Conservation (phyloP, 1,140 invertebrate species). For the Drosophila baimaii region DNA sequence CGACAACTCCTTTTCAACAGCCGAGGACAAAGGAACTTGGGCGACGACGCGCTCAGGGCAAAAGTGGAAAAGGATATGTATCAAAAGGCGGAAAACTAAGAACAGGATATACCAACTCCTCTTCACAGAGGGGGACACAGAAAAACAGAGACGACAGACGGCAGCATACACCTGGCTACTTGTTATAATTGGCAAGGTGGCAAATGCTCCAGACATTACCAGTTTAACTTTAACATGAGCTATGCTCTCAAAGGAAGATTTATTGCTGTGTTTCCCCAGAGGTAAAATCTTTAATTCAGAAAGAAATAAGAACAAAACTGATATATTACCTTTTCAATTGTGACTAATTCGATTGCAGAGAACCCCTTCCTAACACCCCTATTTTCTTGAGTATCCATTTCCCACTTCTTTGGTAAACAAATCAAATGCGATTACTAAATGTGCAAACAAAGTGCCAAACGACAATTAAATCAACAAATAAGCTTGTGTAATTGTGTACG, state of each 20-base stretch:
- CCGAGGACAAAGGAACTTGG: constrained; percentile 62
- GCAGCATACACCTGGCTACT: constrained; percentile 56
- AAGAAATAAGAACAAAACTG: too few relatives aligned
- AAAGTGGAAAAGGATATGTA: constrained; percentile 63
- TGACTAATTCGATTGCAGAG: background rate
- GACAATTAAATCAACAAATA: constrained; percentile 54
- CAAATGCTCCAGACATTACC: constrained; percentile 25
- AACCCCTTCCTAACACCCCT: background rate
- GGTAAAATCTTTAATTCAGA: background rate
- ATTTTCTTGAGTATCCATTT: constrained; percentile 7
- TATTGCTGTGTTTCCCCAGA: constrained; percentile 7
- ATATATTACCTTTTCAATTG: background rate
- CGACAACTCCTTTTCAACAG: constrained; percentile 51
- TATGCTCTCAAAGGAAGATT: constrained; percentile 25
- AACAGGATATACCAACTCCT: constrained; percentile 65
- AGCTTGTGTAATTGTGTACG: constrained; percentile 43
- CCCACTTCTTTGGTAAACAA: constrained; percentile 40
- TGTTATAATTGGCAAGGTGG: constrained; percentile 73
- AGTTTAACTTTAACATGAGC: constrained; percentile 26
- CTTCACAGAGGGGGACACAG: constrained; percentile 6
- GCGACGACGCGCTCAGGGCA: constrained; percentile 29
- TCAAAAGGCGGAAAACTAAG: constrained; percentile 74
- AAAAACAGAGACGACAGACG: constrained; percentile 7
- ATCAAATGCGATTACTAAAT: constrained; percentile 48
- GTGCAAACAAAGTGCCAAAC: constrained; percentile 48